These are phyloP conservation scores for Podocnemis expansa DNA, from an alignment of 2,113 vertebrate genomes.

Conservation along the genomic window DNA sequence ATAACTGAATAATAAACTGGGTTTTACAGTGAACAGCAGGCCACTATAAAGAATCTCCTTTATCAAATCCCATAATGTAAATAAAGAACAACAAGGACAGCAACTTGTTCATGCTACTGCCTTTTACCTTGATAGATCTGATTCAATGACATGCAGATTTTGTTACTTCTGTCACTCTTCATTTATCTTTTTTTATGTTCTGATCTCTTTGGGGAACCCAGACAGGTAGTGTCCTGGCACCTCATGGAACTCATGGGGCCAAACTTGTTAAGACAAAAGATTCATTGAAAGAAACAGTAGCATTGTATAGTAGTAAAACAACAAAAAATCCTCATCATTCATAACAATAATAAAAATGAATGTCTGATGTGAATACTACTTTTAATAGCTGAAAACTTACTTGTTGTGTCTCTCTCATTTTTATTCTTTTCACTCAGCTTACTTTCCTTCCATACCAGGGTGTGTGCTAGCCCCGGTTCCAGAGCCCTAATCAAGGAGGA, in stretches of 20 bases:
- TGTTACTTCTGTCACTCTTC: neutral
- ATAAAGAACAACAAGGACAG: too few relatives aligned
- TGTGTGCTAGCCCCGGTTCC: too few relatives aligned
- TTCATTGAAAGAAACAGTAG: neutral
- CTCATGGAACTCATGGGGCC: neutral
- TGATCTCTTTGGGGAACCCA: neutral
- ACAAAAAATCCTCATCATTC: neutral
- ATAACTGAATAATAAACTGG: conserved; percentile 9
- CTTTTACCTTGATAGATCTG: conserved; percentile 10
- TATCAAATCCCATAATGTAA: conserved; percentile 33
- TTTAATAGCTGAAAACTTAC: too few relatives aligned
- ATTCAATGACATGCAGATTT: neutral
- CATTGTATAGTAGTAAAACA: neutral
- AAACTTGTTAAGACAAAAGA: neutral
- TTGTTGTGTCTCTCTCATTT: too few relatives aligned
- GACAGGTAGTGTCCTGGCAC: neutral
- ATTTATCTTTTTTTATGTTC: neutral
- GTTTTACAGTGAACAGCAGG: conserved; percentile 29
- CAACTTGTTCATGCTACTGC: conserved; percentile 23
- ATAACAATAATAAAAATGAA: neutral
- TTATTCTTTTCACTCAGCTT: too few relatives aligned
- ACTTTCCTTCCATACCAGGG: too few relatives aligned
- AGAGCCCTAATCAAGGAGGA: too few relatives aligned
- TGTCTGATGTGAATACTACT: too few relatives aligned
- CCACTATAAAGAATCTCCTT: conserved; percentile 10